Conservation (phyloP, 2,888 invertebrate genomes). For the Cyclophora punctaria region DNA sequence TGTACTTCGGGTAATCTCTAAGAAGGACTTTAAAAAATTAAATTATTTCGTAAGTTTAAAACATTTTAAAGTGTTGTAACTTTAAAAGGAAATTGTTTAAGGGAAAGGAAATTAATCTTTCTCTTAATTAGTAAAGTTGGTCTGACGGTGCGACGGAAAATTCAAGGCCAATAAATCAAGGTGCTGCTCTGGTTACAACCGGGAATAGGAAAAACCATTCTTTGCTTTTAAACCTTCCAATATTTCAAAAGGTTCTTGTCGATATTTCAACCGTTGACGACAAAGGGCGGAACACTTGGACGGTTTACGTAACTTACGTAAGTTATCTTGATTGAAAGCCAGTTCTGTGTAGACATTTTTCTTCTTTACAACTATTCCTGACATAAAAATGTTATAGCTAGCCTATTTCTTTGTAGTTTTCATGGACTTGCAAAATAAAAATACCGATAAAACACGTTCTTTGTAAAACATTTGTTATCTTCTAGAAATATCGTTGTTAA, state of each 20-base stretch:
- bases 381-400: too few relatives aligned
- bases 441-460: too few relatives aligned
- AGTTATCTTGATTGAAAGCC: slow-evolving; percentile 17
- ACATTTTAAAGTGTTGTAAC: slow-evolving; percentile 46
- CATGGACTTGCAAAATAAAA: too few relatives aligned
- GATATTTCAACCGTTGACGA: slow-evolving; percentile 18
- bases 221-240: slow-evolving; percentile 15
- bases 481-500: too few relatives aligned
- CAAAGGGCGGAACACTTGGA: slow-evolving; percentile 8
- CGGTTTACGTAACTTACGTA: slow-evolving; percentile 1
- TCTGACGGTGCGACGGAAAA: slow-evolving; percentile 47
- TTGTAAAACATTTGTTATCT: too few relatives aligned
- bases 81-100: slow-evolving; percentile 64
- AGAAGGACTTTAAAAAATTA: slow-evolving; percentile 18
- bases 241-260: slow-evolving; percentile 13
- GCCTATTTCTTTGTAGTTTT: too few relatives aligned
- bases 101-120: slow-evolving; percentile 70
- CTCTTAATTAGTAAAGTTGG: slow-evolving; percentile 71
- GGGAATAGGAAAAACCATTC: slow-evolving; percentile 13
- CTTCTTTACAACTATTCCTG: too few relatives aligned
- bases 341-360: slow-evolving; percentile 2
- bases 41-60: slow-evolving; percentile 36
- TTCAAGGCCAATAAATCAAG: slow-evolving; percentile 69
- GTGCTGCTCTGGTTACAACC: slow-evolving; percentile 37
- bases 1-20: not conserved